Base-by-base conservation (phyloP, 2,797 vertebrate genomes). In the Chloroceryle amazona region DNA sequence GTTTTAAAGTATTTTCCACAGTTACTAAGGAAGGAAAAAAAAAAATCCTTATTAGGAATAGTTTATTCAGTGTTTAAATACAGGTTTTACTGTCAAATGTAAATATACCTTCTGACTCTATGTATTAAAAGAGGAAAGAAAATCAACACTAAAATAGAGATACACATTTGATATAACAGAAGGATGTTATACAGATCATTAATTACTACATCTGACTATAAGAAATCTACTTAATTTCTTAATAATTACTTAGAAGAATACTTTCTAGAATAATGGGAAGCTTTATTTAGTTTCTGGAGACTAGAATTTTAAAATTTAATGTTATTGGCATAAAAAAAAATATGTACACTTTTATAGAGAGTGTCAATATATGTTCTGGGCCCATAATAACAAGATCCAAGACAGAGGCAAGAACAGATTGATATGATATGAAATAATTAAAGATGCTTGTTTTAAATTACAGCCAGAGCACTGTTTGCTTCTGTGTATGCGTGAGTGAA, bases 61-160 rank as follows among this genome's bases (percentile, higher is more conserved):
- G 49, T 96, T 96, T 96, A 93, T 81, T 17, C 33, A 78, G 20
- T 81, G 81, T 70, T 96, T 79, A 82, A 82, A 92, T 17, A 31
- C n/a, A 70, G 13, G 6, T 4, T 90, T 97, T 96, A 86, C 80
- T 72, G 66, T 91, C 76, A 79, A 87, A 92, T 72, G n/a, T 95
- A 96, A 97, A 89, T 15, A 89, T 46, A 61, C 25, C 82, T 94
- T 97, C 96, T 96, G 86, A 97, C 95, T 96, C 75, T 47, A 15
- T 47, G 80, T 86, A 65, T 76, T 74, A 96, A 96, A 81, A 10
- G 71, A 92, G 28, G 74, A 95, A 96, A 97, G 58, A 83, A 96
- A 96, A 97, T 55, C 79, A 90, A 80, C 51, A 28, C 58, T 91
- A 86, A 89, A 89, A 94, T 35, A 90, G 63, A 76, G 61, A 95